Evolutionary conservation across 2,888 invertebrate genomes (phyloP), one percentile per base, ranked within the genome.

Genomic region (Margaritifera margaritifera): DNA sequence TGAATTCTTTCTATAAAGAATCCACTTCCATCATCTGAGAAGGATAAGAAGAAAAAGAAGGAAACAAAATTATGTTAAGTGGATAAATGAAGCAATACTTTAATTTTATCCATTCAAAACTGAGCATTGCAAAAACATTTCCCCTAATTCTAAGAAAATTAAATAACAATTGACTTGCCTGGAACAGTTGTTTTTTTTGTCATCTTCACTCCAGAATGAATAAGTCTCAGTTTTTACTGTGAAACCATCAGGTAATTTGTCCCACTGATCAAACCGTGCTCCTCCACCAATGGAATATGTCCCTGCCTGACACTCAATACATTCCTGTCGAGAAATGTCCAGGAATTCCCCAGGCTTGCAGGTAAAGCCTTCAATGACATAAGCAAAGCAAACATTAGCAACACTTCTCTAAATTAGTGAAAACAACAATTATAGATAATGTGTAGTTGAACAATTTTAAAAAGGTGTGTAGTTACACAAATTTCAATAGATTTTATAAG

Each of bases 281-380:
- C 92, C 92, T 25, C 92, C 92, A 3, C 92, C 92, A 52, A 92
- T 85, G 53, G 92, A 92, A 82, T 91, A 93, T 6, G 91, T 91
- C 15, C 92, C 92, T 6, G 82, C 74, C 25, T 90, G 88, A 82
- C 92, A 93, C 18, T 86, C 84, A 57, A 90, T 86, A 80, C 92
- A 92, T 68, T 89, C 86, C 78, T 92, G 90, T 50, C 88, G 87
- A 6, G 90, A 86, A 55, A 92, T 83, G 81, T 92, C 91, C 71
- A 92, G 88, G 84, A 91, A 93, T 71, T 91, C 87, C 0, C 92
- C 92, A 51, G 91, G 86, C 8, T 88, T 88, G 83, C 92, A 92
- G 0, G 91, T 90, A 77, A 90, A 90, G 22, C 86, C 91, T 91
- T 80, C 51, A 80, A 75, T 51, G 24, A 59, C 42, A n/a, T n/a